Percentiles rank a stretch among this genome's conserved stretches.
Evolutionary conservation across 2,888 invertebrate species (phyloP).

Genomic region (Phyllotreta striolata): DNA sequence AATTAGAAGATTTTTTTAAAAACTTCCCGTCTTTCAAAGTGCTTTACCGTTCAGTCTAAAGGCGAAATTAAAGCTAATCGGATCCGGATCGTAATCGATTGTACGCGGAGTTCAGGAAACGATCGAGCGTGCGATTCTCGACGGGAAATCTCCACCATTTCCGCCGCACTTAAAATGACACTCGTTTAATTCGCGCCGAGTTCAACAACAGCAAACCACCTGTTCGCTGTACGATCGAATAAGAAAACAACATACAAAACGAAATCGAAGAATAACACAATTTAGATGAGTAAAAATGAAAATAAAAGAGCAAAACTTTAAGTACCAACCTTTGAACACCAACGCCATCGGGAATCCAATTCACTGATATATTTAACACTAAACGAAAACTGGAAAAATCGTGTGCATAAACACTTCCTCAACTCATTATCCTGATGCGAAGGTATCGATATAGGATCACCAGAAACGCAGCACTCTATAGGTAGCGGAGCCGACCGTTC

Average conservation of each 20-base stretch:
- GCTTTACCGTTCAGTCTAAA: too few species aligned
- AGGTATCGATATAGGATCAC: neutral
- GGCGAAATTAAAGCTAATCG: too few species aligned
- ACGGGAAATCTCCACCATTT: conserved; percentile 22
- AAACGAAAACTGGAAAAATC: conserved; percentile 7
- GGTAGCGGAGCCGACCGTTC: too few species aligned
- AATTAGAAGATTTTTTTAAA: too few species aligned
- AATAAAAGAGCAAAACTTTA: neutral
- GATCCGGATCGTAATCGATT: conserved; percentile 1
- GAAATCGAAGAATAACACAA: neutral
- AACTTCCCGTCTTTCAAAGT: too few species aligned
- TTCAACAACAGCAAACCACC: conserved; percentile 20
- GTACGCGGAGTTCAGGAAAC: conserved; percentile 15
- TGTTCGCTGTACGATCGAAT: conserved; percentile 8
- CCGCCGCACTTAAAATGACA: conserved; percentile 17
- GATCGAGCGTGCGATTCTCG: conserved; percentile 10
- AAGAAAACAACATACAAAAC: neutral
- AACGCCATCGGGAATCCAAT: conserved; percentile 49
- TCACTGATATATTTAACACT: neutral
- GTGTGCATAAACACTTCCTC: conserved; percentile 7
- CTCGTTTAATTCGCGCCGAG: conserved; percentile 11
- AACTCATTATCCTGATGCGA: conserved; percentile 1
- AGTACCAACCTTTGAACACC: conserved; percentile 53
- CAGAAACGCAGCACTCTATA: conserved; percentile 8
- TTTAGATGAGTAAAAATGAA: neutral